These are phyloP conservation scores for Phrynocephalus versicolor DNA, from an alignment of 2,113 vertebrate species.

Conservation along the genomic window DNA sequence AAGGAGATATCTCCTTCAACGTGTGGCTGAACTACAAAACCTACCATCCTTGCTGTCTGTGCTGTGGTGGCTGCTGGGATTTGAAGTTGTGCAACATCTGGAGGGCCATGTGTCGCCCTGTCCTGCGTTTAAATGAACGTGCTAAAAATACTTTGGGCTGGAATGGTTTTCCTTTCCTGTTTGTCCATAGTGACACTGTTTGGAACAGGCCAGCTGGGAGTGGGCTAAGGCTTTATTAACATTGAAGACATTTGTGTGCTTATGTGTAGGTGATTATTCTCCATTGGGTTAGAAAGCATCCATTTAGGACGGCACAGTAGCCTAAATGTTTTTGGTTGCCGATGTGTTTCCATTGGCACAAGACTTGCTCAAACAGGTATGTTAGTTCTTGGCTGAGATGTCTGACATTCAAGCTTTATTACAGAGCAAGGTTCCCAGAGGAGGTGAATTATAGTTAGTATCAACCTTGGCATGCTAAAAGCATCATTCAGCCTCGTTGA, in stretches of 20 bases:
- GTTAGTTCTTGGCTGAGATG: slow-evolving; percentile 72
- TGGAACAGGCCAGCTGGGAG: slow-evolving; percentile 45
- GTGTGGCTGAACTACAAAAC: background rate
- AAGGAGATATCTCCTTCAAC: too few relatives aligned
- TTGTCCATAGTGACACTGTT: slow-evolving; percentile 59
- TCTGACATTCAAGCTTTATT: slow-evolving; percentile 77
- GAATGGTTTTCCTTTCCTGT: slow-evolving; percentile 49
- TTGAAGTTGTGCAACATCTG: background rate
- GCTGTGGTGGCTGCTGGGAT: background rate
- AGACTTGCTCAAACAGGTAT: slow-evolving; percentile 76
- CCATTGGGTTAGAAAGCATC: slow-evolving; percentile 69
- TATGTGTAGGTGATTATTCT: slow-evolving; percentile 64
- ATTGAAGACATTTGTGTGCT: slow-evolving; percentile 55
- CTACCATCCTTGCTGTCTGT: background rate
- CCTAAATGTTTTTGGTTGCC: slow-evolving; percentile 69
- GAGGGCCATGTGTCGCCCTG: background rate
- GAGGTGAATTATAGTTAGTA: slow-evolving; percentile 75
- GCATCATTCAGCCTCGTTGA: slow-evolving; percentile 78
- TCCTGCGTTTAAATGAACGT: slow-evolving; percentile 35
- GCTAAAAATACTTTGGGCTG: slow-evolving; percentile 51
- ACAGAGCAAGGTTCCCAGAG: slow-evolving; percentile 63
- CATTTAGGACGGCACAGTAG: slow-evolving; percentile 67
- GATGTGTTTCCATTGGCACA: slow-evolving; percentile 72
- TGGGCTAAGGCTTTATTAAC: slow-evolving; percentile 60
- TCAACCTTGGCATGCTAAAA: slow-evolving; percentile 73